Evolutionary conservation across 23 tunicate genomes (phyloP).

Genomic region (Aplidium turbinatum): DNA sequence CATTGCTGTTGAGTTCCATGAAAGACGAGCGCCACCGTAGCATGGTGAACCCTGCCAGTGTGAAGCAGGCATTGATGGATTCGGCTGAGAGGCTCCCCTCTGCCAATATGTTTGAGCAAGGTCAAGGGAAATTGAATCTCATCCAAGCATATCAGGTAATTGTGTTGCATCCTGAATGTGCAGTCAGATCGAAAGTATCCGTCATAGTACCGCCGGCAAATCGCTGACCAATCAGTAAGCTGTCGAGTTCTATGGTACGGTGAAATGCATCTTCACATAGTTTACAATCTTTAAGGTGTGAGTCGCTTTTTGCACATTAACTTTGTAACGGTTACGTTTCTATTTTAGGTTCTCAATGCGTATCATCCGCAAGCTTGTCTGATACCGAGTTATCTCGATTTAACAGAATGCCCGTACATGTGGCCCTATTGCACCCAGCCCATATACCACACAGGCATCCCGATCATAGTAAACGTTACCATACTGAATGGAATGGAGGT

Average conservation of each 20-base stretch:
- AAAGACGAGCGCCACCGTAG: constrained; percentile 12
- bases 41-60: constrained; percentile 72
- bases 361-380: constrained; percentile 93
- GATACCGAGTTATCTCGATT: constrained; percentile 85
- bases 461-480: constrained; percentile 82
- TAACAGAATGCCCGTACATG: constrained; percentile 97
- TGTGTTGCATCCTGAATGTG: neutral
- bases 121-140: constrained; percentile 85
- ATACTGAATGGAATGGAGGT: constrained; percentile 95
- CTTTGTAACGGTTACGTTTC: neutral
- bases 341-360: constrained; percentile 62
- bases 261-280: too few relatives aligned
- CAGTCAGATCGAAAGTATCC: too few relatives aligned
- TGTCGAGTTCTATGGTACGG: too few relatives aligned
- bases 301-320: neutral
- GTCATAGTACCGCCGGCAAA: too few relatives aligned
- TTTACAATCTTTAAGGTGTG: too few relatives aligned
- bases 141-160: constrained; percentile 80
- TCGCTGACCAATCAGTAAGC: too few relatives aligned
- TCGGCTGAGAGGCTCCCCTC: constrained; percentile 71
- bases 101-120: constrained; percentile 98
- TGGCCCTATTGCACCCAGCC: constrained; percentile 99
- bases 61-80: constrained; percentile 93
- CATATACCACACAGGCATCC: constrained; percentile 81
- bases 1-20: constrained; percentile 82